Evolutionary conservation across 1,140 invertebrate genomes (phyloP).

Genomic region (Leptinotarsa lineolata): DNA sequence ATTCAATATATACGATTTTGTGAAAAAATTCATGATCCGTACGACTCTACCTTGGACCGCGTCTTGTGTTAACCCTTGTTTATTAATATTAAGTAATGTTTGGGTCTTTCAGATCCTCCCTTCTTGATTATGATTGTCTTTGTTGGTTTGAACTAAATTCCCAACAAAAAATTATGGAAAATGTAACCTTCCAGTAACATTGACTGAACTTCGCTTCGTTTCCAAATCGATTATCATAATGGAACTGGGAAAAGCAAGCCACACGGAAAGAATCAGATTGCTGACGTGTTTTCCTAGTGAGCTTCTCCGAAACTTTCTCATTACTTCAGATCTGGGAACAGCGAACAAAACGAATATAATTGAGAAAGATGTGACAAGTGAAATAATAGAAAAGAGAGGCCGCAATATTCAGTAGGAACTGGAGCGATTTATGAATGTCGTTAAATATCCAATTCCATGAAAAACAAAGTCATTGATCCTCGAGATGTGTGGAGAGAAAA

Average conservation of each 20-base stretch:
- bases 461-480: neutral
- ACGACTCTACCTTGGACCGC: no score
- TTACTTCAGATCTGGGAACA: neutral
- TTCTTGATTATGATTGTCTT: no score
- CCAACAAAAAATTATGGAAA: no score
- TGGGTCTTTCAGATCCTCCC: no score
- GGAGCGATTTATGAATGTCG: neutral
- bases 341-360: slow-evolving; percentile 14
- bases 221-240: neutral
- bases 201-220: neutral
- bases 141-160: no score
- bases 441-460: neutral
- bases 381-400: slow-evolving; percentile 9
- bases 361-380: slow-evolving; percentile 15
- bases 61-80: no score
- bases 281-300: neutral
- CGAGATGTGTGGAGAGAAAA: neutral
- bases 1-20: no score
- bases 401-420: neutral
- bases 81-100: no score
- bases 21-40: no score
- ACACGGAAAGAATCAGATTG: neutral
- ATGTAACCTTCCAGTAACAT: no score
- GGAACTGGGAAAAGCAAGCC: neutral
- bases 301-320: neutral